These are phyloP conservation scores for Isoperla grammatica DNA, from an alignment of 2,888 invertebrate genomes.

Conservation along the genomic window DNA sequence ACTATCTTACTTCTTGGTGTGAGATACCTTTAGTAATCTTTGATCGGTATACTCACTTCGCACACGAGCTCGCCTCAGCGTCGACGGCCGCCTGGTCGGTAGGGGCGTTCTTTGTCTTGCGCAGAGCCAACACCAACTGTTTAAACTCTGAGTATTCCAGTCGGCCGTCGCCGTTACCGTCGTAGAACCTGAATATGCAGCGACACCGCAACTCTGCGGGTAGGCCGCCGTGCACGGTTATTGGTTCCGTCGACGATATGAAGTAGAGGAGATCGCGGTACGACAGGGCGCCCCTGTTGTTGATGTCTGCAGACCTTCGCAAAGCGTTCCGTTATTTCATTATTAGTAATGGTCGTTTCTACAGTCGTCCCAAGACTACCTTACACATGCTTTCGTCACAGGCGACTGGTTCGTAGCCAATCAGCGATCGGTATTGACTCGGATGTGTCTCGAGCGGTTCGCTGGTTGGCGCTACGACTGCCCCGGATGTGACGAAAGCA, in stretches of 20 bases:
- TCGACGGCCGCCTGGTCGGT: constrained; percentile 50
- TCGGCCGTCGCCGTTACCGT: constrained; percentile 49
- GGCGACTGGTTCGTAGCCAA: too few relatives aligned
- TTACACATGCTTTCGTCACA: too few relatives aligned
- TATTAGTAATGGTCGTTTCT: too few relatives aligned
- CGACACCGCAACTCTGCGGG: constrained; percentile 62
- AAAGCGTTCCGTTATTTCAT: too few relatives aligned
- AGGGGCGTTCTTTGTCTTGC: constrained; percentile 49
- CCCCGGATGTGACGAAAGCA: too few relatives aligned
- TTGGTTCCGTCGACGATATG: constrained; percentile 58
- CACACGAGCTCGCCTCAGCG: constrained; percentile 47
- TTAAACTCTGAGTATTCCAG: constrained; percentile 56
- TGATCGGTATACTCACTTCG: constrained; percentile 21
- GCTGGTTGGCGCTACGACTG: too few relatives aligned
- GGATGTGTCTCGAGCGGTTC: too few relatives aligned
- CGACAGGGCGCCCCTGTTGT: constrained; percentile 48
- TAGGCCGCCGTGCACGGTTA: constrained; percentile 56
- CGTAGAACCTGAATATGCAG: constrained; percentile 60
- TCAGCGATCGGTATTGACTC: too few relatives aligned
- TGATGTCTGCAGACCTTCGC: constrained; percentile 54
- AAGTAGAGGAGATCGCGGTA: constrained; percentile 56
- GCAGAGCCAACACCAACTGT: constrained; percentile 51
- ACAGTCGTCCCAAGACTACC: too few relatives aligned
- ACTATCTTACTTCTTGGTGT: too few relatives aligned
- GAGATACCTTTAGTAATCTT: too few relatives aligned